Evolutionary conservation across 2,888 invertebrate genomes (phyloP).

Genomic region (Augiades crinisus): DNA sequence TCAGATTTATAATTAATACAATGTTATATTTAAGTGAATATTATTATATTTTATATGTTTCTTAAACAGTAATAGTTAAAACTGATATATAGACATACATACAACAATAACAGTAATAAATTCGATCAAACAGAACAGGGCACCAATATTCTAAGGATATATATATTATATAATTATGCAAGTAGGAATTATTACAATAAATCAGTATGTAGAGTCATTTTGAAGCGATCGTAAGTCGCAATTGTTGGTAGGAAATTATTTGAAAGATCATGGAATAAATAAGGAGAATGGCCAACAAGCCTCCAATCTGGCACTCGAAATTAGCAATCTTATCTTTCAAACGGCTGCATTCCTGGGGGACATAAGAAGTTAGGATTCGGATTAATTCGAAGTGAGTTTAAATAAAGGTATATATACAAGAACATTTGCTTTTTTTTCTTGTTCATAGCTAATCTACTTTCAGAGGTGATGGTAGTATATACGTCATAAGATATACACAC

Average conservation of each 20-base stretch:
- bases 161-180: neutral
- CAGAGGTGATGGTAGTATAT: too few species aligned
- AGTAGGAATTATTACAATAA: too few species aligned
- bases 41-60: neutral
- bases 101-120: slow-evolving; percentile 5
- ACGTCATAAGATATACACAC: too few species aligned
- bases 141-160: slow-evolving; percentile 1
- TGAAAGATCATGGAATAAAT: neutral
- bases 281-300: slow-evolving; percentile 4
- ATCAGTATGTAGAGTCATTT: too few species aligned
- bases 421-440: too few species aligned
- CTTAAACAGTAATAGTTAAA: slow-evolving; percentile 8
- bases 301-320: slow-evolving; percentile 11
- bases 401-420: neutral
- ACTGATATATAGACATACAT: neutral
- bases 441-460: too few species aligned
- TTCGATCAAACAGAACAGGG: slow-evolving; percentile 5
- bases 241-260: neutral
- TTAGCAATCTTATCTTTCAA: slow-evolving; percentile 7
- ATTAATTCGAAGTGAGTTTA: neutral
- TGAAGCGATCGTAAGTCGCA: too few species aligned
- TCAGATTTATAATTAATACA: slow-evolving; percentile 4
- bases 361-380: neutral
- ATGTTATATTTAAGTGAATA: neutral
- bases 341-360: slow-evolving; percentile 7